Conservation (phyloP, 2,797 vertebrate genomes). For the Hybognathus amarus region DNA sequence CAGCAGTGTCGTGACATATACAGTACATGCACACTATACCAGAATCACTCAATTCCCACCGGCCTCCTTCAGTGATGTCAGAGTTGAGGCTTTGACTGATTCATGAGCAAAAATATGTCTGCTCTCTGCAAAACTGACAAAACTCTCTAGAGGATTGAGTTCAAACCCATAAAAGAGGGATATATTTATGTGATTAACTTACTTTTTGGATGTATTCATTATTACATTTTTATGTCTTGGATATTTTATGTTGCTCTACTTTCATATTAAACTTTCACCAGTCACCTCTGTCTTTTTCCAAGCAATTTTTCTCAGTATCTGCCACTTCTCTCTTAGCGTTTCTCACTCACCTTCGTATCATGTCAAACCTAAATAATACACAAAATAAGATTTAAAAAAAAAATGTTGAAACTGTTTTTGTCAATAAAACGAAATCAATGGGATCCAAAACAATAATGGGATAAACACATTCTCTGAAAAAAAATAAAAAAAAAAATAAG, state of each 20-base stretch:
- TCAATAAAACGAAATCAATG: not conserved
- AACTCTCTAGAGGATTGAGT: constrained; percentile 14
- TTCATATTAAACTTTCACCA: constrained; percentile 23
- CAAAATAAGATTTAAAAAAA: not conserved
- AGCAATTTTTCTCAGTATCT: not conserved
- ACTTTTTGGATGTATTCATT: constrained; percentile 9
- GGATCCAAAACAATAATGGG: not conserved
- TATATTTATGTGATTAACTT: constrained; percentile 26
- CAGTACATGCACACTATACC: constrained; percentile 6
- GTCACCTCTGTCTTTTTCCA: not conserved
- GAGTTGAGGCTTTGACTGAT: constrained; percentile 39
- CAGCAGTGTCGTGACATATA: constrained; percentile 6
- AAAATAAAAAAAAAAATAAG: not conserved
- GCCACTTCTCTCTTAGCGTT: not conserved
- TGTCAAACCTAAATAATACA: not conserved
- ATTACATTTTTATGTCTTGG: constrained; percentile 14
- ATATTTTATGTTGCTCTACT: constrained; percentile 14
- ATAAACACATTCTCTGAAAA: not conserved
- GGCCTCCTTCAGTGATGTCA: constrained; percentile 36
- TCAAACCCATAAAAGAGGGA: not conserved
- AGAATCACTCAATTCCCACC: constrained; percentile 29
- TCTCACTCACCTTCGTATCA: not conserved
- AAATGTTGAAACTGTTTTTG: not conserved
- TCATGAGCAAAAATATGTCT: constrained; percentile 27
- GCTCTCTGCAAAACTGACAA: constrained; percentile 18